Percentiles rank a stretch among this genome's conserved stretches.
phyloP scores from a whole-genome alignment of 2,797 vertebrate species.

The Neosilurus hyrtlii region DNA sequence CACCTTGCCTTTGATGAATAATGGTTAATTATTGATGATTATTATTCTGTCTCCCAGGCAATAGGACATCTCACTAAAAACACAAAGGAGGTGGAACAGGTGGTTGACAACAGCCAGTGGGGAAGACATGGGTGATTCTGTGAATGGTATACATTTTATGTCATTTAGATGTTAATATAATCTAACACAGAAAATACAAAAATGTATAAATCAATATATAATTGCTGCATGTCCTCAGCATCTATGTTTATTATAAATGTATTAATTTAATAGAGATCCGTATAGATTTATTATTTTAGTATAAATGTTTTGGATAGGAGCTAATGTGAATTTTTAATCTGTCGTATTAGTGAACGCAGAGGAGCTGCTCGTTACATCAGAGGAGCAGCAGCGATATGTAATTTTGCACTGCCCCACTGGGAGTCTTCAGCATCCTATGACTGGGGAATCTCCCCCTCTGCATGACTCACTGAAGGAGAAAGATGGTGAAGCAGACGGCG shows the following conservation, averaged over 20 bases:
- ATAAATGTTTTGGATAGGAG: not conserved
- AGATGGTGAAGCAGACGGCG: slow-evolving; percentile 39
- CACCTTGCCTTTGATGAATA: too few species aligned
- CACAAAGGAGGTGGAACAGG: slow-evolving; percentile 45
- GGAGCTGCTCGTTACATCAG: slow-evolving; percentile 62
- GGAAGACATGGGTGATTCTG: slow-evolving; percentile 75
- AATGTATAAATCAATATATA: not conserved
- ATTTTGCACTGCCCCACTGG: slow-evolving; percentile 68
- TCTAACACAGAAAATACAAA: not conserved
- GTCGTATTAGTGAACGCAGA: slow-evolving; percentile 73
- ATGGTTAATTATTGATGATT: slow-evolving; percentile 1
- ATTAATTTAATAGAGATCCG: not conserved
- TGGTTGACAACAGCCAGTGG: slow-evolving; percentile 57
- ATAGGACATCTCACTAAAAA: slow-evolving; percentile 10
- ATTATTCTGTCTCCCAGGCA: slow-evolving; percentile 19
- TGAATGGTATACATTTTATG: slow-evolving; percentile 72
- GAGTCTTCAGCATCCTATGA: slow-evolving; percentile 63
- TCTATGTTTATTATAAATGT: not conserved
- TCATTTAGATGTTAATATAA: not conserved
- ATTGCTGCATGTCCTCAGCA: not conserved
- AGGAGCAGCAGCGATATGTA: slow-evolving; percentile 63
- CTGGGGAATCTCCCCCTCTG: not conserved
- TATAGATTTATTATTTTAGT: too few species aligned
- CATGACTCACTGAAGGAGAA: slow-evolving; percentile 44
- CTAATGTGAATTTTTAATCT: slow-evolving; percentile 49